Evolutionary conservation across 2,888 invertebrate species (phyloP).

Genomic region (Thecophora atra): DNA sequence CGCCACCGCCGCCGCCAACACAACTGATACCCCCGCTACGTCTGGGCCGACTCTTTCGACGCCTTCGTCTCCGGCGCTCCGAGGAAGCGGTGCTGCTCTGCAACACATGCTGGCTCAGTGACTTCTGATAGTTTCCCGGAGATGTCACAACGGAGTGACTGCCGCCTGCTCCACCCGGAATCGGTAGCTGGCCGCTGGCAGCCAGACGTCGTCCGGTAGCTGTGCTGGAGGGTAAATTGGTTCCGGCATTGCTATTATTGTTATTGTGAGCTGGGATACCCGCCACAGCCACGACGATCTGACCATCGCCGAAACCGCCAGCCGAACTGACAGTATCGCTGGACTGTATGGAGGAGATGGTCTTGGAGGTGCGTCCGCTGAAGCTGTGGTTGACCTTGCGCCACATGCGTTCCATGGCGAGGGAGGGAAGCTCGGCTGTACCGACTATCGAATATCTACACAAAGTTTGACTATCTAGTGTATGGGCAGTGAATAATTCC

Average conservation of each 20-base stretch:
- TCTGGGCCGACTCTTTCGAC: conserved; percentile 63
- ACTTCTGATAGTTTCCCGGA: conserved; percentile 54
- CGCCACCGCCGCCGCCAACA: conserved; percentile 55
- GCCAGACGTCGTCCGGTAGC: conserved; percentile 64
- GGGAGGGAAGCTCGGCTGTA: background rate
- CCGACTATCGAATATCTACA: conserved; percentile 7
- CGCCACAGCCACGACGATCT: conserved; percentile 61
- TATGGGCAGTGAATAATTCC: conserved; percentile 18
- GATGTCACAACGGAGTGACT: conserved; percentile 24
- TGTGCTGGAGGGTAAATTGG: conserved; percentile 56
- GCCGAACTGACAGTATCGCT: conserved; percentile 63
- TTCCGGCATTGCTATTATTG: conserved; percentile 16
- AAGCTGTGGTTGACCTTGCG: conserved; percentile 66
- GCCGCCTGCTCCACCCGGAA: conserved; percentile 6
- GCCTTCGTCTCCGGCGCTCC: conserved; percentile 61
- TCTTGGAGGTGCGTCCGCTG: conserved; percentile 54
- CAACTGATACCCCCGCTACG: conserved; percentile 59
- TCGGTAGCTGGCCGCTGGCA: conserved; percentile 52
- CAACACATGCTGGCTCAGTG: conserved; percentile 63
- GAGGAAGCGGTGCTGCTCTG: conserved; percentile 64
- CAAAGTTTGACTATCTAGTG: conserved; percentile 32
- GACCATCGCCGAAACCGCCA: conserved; percentile 63
- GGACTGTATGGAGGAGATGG: conserved; percentile 51
- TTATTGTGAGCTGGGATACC: conserved; percentile 44
- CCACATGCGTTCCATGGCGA: conserved; percentile 65